Evolutionary conservation across 92 coral and sea anemone genomes (phyloP), one percentile per base, ranked within the genome.

Genomic region (Metridium senile): DNA sequence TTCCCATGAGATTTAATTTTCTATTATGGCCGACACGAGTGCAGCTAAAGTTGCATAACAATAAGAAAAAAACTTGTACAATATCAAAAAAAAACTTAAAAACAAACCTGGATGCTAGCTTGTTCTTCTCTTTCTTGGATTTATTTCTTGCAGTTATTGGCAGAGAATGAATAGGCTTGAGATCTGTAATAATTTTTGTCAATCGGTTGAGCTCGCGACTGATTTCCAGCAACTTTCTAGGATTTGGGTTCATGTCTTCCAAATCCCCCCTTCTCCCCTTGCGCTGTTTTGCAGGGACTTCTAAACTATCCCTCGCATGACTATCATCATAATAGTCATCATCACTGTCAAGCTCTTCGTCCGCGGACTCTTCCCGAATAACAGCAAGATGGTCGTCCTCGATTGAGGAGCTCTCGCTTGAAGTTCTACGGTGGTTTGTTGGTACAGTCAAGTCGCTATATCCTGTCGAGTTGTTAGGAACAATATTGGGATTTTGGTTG

Each of bases 111-210:
- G 99, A 96, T 27, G 99, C 99, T 13, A 96, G 97, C 73, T 96
- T 96, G 86, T 96, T 96, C 82, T 96, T 96, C 86, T 96, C 99
- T 73, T 93, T 96, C 66, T 94, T 89, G 45, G 99, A 96, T 76
- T 89, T 88, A 74, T 91, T 93, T 70, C 99, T 85, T 11, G 99
- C 94, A 77, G 88, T 86, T 46, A 89, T 88, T 22, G 99, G 99
- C 58, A 96, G 83, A 68, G 91, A 89, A 31, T 96, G 92, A 62
- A 96, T 96, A 59, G 99, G 99, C 71, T 93, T 96, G 39, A 96
- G 83, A 56, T 87, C 95, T 2, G 98, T 91, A 34, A 96, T 96
- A 56, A 93, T 78, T 74, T 83, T 88, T 78, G 89, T 96, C 67
- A 96, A 66, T 3, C 97, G 92, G 66, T 96, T 93, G 33, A 96